phyloP scores from a whole-genome alignment of 2,797 vertebrate genomes.

The Cottoperca gobio region DNA sequence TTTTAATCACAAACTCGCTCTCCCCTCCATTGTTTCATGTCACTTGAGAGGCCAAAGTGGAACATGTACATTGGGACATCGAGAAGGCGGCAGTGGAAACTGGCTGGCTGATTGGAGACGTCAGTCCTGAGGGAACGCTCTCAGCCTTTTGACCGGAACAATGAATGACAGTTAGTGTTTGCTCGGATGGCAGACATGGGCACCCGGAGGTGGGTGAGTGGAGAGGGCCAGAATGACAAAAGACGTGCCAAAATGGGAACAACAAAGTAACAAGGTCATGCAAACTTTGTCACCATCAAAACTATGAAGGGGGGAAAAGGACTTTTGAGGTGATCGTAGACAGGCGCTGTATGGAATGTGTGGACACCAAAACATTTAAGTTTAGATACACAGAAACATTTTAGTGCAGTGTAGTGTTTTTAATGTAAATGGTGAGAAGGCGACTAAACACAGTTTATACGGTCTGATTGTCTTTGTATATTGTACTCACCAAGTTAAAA shows the following conservation, averaged over 20 bases:
- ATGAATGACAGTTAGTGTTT: slow-evolving; percentile 78
- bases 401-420: background rate
- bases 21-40: slow-evolving; percentile 37
- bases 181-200: slow-evolving; percentile 66
- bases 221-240: slow-evolving; percentile 59
- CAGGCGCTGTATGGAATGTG: background rate
- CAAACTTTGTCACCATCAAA: slow-evolving; percentile 70
- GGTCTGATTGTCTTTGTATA: too few species aligned
- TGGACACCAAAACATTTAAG: background rate
- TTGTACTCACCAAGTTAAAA: too few species aligned
- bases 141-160: slow-evolving; percentile 58
- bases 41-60: slow-evolving; percentile 61
- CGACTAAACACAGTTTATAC: too few species aligned
- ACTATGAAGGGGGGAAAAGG: slow-evolving; percentile 38
- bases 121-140: slow-evolving; percentile 58
- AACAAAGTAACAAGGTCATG: slow-evolving; percentile 67
- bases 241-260: slow-evolving; percentile 60
- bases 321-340: slow-evolving; percentile 38
- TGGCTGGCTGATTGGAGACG: slow-evolving; percentile 62
- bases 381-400: background rate
- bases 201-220: slow-evolving; percentile 65
- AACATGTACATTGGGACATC: slow-evolving; percentile 50
- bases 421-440: background rate
- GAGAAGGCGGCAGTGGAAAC: slow-evolving; percentile 28
- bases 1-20: slow-evolving; percentile 35